These are phyloP conservation scores for Aurelia aurita complex sp. Pacific DNA, from an alignment of 30 jellyfish, hydroid and myxozoan genomes.

Conservation along the genomic window DNA sequence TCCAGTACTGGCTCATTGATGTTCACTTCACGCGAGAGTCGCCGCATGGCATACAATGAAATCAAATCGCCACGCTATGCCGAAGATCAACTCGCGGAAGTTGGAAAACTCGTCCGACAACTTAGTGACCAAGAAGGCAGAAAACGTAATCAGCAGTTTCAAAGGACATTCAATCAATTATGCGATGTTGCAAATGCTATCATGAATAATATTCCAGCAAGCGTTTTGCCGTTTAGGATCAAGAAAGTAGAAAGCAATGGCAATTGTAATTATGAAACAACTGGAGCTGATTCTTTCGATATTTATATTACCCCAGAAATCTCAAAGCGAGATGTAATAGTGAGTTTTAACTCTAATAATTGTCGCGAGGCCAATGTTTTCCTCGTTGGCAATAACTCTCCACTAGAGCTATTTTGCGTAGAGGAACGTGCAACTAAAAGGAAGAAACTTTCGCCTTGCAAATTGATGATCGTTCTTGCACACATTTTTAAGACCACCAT, in stretches of 20 bases:
- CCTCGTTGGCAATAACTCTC: constrained; percentile 22
- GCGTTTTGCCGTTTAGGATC: constrained; percentile 59
- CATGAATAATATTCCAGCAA: constrained; percentile 48
- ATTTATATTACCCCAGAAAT: constrained; percentile 52
- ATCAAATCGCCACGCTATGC: constrained; percentile 57
- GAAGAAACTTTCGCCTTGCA: constrained; percentile 73
- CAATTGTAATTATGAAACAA: constrained; percentile 62
- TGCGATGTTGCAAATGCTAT: constrained; percentile 68
- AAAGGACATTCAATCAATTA: constrained; percentile 20
- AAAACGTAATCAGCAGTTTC: constrained; percentile 50
- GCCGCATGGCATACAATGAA: constrained; percentile 27
- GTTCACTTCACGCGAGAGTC: constrained; percentile 34
- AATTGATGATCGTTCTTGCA: constrained; percentile 79
- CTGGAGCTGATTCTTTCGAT: constrained; percentile 51
- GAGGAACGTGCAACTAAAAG: constrained; percentile 19
- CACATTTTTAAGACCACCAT: constrained; percentile 41
- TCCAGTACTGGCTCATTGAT: constrained; percentile 59
- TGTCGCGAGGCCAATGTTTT: constrained; percentile 55
- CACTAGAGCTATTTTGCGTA: constrained; percentile 67
- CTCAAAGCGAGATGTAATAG: constrained; percentile 17
- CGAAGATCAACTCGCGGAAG: constrained; percentile 51
- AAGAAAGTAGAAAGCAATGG: constrained; percentile 33
- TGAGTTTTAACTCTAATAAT: constrained; percentile 17
- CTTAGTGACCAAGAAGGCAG: constrained; percentile 75
- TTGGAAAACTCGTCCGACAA: constrained; percentile 51